Percentiles rank a stretch among this genome's conserved stretches.
These are phyloP conservation scores for Tetrapedia diversipes DNA, from an alignment of 2,888 invertebrate species.

Conservation along the genomic window DNA sequence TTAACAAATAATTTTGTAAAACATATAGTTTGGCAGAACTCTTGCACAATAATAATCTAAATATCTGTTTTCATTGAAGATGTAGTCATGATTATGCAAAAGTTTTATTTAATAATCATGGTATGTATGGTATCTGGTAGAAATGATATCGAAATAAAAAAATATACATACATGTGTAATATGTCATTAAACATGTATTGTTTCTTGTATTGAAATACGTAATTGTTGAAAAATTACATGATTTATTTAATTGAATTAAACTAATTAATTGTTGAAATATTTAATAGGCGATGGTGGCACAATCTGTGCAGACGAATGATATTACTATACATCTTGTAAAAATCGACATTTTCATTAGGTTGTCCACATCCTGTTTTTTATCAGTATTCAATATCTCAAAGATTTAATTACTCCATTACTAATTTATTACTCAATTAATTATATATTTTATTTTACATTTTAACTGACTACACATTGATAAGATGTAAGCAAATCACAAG, in stretches of 20 bases:
- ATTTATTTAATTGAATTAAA: slow-evolving; percentile 6
- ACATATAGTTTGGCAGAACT: neutral
- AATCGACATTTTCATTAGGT: neutral
- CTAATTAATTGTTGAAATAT: too few species aligned
- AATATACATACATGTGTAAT: neutral
- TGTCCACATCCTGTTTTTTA: neutral
- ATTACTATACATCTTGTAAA: neutral
- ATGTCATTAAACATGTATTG: neutral
- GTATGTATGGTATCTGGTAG: neutral
- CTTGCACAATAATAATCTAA: neutral
- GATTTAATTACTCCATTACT: neutral
- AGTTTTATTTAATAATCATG: neutral
- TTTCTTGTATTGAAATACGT: neutral
- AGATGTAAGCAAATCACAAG: neutral
- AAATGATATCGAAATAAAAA: slow-evolving; percentile 17
- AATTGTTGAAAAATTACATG: neutral
- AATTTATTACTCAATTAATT: neutral
- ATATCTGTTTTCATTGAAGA: too few species aligned
- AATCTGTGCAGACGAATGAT: slow-evolving; percentile 13
- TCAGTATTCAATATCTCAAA: too few species aligned
- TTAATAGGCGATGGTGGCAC: slow-evolving; percentile 32
- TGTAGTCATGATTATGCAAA: neutral
- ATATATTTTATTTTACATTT: neutral
- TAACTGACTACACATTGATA: neutral
- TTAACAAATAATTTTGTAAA: neutral